phyloP scores from a whole-genome alignment of 2,113 vertebrate species.

The Protobothrops flavoviridis region DNA sequence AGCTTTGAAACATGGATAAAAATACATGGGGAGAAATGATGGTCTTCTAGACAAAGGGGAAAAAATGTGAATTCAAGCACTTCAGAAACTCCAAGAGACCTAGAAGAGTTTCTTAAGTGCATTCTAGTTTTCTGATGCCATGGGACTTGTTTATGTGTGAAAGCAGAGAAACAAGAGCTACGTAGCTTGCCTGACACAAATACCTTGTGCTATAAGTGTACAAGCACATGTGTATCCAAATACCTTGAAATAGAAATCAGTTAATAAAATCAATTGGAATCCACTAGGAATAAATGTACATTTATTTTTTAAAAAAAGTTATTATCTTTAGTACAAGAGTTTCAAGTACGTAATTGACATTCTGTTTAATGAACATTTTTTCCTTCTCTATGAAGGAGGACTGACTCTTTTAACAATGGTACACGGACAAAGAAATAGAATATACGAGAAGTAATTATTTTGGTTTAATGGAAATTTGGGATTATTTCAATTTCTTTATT shows the following conservation, averaged over 20 bases:
- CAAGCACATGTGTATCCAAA: neutral
- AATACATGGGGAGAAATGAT: neutral
- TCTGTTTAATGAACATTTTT: neutral
- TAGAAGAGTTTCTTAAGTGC: neutral
- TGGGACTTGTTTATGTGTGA: neutral
- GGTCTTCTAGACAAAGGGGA: neutral
- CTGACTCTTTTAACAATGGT: neutral
- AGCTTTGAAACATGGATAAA: neutral
- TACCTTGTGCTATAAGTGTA: neutral
- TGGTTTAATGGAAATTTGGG: neutral
- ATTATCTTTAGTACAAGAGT: neutral
- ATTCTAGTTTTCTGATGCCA: neutral
- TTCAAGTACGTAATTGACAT: neutral
- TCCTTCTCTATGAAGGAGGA: neutral
- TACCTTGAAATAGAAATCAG: neutral
- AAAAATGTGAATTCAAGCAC: neutral
- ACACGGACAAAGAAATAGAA: no score
- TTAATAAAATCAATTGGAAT: neutral
- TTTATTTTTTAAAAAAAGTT: neutral
- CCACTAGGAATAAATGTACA: neutral
- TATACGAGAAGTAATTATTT: neutral
- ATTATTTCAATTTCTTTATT: neutral
- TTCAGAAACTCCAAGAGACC: neutral
- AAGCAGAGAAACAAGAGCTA: neutral
- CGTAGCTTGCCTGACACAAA: neutral